Base-by-base conservation (phyloP, 2,113 vertebrate species). In the Hippopotamus amphibius region DNA sequence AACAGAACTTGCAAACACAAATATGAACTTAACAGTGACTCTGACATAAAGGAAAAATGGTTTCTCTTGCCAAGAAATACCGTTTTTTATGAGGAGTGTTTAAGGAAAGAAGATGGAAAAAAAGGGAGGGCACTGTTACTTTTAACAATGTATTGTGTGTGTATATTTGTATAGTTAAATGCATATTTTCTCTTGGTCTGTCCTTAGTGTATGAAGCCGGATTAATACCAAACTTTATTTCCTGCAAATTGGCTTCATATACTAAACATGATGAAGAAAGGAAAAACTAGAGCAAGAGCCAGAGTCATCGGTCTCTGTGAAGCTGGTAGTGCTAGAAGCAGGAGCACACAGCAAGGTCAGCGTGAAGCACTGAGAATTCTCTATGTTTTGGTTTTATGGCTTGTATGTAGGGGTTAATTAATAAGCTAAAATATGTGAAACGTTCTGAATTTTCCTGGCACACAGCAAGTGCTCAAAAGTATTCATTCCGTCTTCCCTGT, bases 1-100 rank as follows among this genome's bases (percentile, higher is more conserved):
- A 98, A 97, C 86, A 94, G 61, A 98, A 71, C 93, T 97, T 93
- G 87, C 97, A 98, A 98, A 98, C 90, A 97, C 93, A 97, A 98
- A 98, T 92, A 69, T 97, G 96, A 98, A 98, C 83, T 72, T 97
- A 96, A 69, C 55, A 97, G 88, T 97, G 69, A 95, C 96, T 66
- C 95, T 72, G 79, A 93, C 96, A 97, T 96, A 96, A 96, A 97
- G 86, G 89, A 97, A 98, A 98, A 98, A 97, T 84, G 37, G 80
- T 87, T 98, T 81, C 88, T 90, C 68, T 96, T 97, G 95, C 91
- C 28, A 96, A 93, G 41, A 98, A 98, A 98, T 94, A 95, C 41
- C 80, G 19, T 97, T 98, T 93, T 97, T 98, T 98, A 97, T 72
- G 68, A 97, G 76, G 13, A 69, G 93, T 24, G 15, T 30, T 97